Percentiles rank a stretch among this genome's conserved stretches.
These are phyloP conservation scores for Sitophilus oryzae DNA, from an alignment of 1,140 invertebrate species.

Conservation along the genomic window DNA sequence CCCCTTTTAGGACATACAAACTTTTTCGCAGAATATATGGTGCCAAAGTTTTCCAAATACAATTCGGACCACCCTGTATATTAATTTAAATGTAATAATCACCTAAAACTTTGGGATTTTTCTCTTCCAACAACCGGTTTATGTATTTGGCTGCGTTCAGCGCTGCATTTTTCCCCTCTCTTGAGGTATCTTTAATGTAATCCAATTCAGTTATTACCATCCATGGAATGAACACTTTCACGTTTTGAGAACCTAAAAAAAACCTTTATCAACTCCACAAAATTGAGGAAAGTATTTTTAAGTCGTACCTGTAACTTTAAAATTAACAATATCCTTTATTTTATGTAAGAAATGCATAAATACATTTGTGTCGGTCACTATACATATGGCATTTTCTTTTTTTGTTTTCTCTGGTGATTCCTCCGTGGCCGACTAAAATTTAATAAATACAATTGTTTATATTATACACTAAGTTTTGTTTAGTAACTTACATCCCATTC, in stretches of 20 bases:
- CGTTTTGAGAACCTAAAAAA: slow-evolving; percentile 18
- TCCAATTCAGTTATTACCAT: slow-evolving; percentile 34
- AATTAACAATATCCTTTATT: slow-evolving; percentile 28
- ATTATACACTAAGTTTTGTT: not conserved
- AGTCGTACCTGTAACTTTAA: slow-evolving; percentile 20
- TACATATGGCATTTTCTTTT: slow-evolving; percentile 19
- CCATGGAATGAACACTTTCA: slow-evolving; percentile 32
- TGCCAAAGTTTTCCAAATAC: too few relatives aligned
- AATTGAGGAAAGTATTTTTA: not conserved
- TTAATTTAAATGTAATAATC: slow-evolving; percentile 1
- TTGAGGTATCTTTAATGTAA: slow-evolving; percentile 25
- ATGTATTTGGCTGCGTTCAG: slow-evolving; percentile 26
- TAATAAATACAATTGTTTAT: not conserved
- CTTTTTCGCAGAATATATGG: too few relatives aligned
- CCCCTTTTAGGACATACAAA: too few relatives aligned
- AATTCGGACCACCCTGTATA: not conserved
- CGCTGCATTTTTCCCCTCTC: slow-evolving; percentile 17
- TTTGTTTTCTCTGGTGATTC: not conserved
- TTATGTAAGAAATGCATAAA: slow-evolving; percentile 31
- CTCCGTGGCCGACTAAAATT: not conserved
- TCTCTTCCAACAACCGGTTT: slow-evolving; percentile 17
- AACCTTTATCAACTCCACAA: slow-evolving; percentile 5
- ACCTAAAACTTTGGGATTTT: slow-evolving; percentile 27
- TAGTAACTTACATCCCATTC: slow-evolving; percentile 15
- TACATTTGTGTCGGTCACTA: slow-evolving; percentile 38